These are phyloP conservation scores for Eilema griseolum DNA, from an alignment of 2,888 invertebrate species.

Conservation along the genomic window DNA sequence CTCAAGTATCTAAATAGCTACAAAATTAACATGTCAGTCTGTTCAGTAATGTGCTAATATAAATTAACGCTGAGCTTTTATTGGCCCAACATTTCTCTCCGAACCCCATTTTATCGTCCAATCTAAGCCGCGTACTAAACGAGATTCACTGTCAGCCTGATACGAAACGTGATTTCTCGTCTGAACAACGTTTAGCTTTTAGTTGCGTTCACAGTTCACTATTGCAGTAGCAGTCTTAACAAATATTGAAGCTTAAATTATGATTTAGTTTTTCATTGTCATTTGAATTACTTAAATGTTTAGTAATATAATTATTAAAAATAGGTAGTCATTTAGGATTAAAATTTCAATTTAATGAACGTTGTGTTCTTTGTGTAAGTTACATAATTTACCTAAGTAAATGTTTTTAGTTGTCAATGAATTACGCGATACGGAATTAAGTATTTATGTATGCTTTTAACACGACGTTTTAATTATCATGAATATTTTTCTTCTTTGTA, in stretches of 20 bases:
- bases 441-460: too few species aligned
- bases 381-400: too few species aligned
- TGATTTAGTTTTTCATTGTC: background rate
- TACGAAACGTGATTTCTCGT: background rate
- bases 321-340: too few species aligned
- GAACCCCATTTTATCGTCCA: background rate
- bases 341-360: too few species aligned
- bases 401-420: too few species aligned
- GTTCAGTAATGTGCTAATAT: background rate
- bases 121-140: background rate
- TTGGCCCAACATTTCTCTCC: background rate
- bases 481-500: too few species aligned
- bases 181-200: background rate
- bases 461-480: too few species aligned
- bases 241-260: background rate
- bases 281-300: too few species aligned
- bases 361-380: too few species aligned
- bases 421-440: too few species aligned
- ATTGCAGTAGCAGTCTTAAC: background rate
- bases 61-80: conserved; percentile 1
- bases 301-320: background rate
- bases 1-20: too few species aligned
- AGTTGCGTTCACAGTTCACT: background rate
- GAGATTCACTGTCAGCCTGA: background rate
- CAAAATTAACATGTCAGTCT: background rate